Evolutionary conservation across 53 echinoderm and acorn worm species (phyloP).

Genomic region (Temnopleurus reevesii): DNA sequence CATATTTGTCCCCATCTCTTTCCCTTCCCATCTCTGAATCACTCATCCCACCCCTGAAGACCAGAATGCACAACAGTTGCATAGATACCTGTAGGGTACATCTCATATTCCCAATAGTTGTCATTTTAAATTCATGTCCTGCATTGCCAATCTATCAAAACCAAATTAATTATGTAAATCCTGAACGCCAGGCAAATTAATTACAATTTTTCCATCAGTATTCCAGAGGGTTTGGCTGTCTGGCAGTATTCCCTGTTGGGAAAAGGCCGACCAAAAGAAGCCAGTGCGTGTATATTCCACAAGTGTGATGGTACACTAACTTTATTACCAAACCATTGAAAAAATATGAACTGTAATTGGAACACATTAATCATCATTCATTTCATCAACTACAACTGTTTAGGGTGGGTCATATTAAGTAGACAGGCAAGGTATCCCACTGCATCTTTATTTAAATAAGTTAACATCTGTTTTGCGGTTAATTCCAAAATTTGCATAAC

Average conservation of each 20-base stretch:
- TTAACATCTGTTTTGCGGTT: too few relatives aligned
- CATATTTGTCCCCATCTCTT: neutral
- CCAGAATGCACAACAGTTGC: neutral
- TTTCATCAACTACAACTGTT: too few relatives aligned
- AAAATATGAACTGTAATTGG: too few relatives aligned
- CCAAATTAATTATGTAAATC: constrained; percentile 40
- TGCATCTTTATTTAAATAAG: too few relatives aligned
- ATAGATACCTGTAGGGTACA: constrained; percentile 4
- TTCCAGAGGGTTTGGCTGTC: neutral
- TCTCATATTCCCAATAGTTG: neutral
- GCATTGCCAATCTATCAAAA: constrained; percentile 4
- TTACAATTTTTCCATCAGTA: constrained; percentile 31
- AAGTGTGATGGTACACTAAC: neutral
- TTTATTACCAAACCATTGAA: too few relatives aligned
- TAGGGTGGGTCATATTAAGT: too few relatives aligned
- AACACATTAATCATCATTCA: too few relatives aligned
- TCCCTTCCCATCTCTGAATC: neutral
- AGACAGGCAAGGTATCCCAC: too few relatives aligned
- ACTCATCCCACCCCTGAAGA: neutral
- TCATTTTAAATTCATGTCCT: constrained; percentile 31
- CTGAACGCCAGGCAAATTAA: constrained; percentile 1
- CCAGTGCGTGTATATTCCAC: too few relatives aligned
- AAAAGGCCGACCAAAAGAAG: constrained; percentile 7
- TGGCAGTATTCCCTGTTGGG: neutral
- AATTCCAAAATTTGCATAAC: too few relatives aligned